These are phyloP conservation scores for Drosophila setifemur DNA, from an alignment of 1,140 invertebrate species.

Conservation along the genomic window DNA sequence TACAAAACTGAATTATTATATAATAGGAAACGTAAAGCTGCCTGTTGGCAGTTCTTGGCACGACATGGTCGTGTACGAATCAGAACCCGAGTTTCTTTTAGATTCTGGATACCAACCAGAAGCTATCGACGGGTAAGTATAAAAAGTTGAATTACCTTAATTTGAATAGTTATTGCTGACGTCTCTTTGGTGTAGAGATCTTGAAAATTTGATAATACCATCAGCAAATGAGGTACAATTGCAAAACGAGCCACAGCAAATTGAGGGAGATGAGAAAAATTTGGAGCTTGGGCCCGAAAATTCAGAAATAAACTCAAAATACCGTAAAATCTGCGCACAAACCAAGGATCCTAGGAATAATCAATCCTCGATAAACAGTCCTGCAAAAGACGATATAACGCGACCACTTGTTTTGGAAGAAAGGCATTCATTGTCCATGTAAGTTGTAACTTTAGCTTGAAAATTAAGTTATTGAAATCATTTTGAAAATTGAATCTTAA, in stretches of 20 bases:
- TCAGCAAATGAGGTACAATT: too few relatives aligned
- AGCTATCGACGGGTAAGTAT: conserved; percentile 11
- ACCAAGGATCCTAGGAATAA: background rate
- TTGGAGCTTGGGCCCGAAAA: background rate
- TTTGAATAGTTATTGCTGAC: too few relatives aligned
- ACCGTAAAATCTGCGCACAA: background rate
- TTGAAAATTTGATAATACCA: too few relatives aligned
- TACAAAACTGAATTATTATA: conserved; percentile 11
- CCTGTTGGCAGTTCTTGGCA: conserved; percentile 24
- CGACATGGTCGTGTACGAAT: conserved; percentile 41
- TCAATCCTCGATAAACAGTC: background rate
- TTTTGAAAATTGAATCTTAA: too few relatives aligned
- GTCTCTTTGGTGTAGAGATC: too few relatives aligned
- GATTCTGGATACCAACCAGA: background rate
- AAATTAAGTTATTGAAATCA: background rate
- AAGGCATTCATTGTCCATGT: conserved; percentile 58
- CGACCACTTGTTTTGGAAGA: conserved; percentile 51
- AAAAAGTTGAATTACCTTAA: background rate
- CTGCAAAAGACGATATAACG: conserved; percentile 4
- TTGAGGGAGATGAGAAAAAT: background rate
- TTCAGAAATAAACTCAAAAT: background rate
- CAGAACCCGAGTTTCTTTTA: conserved; percentile 14
- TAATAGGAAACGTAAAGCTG: conserved; percentile 4
- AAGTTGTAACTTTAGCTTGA: background rate
- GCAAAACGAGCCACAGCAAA: too few relatives aligned